Evolutionary conservation across 2,888 invertebrate species (phyloP).

Genomic region (Dendrolimus houi): DNA sequence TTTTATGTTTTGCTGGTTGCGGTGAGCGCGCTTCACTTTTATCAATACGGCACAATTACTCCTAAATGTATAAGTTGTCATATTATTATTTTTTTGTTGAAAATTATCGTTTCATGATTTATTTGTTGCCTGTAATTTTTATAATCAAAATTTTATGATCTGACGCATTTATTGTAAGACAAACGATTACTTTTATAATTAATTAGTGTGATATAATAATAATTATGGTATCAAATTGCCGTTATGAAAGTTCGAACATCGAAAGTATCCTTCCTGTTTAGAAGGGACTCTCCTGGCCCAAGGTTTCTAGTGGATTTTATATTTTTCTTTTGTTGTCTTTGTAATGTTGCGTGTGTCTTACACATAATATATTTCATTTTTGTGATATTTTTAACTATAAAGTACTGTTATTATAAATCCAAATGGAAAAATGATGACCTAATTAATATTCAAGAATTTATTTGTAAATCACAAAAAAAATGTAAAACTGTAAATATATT

Average conservation of each 20-base stretch:
- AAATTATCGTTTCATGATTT: slow-evolving; percentile 72
- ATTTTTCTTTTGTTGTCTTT: slow-evolving; percentile 76
- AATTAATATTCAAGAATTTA: slow-evolving; percentile 77
- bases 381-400: slow-evolving; percentile 78
- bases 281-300: slow-evolving; percentile 74
- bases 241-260: slow-evolving; percentile 74
- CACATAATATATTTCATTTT: slow-evolving; percentile 78
- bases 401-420: slow-evolving; percentile 77
- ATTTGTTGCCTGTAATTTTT: slow-evolving; percentile 74
- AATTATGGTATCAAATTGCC: slow-evolving; percentile 74
- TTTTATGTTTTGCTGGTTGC: slow-evolving; percentile 43
- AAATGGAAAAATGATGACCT: slow-evolving; percentile 75
- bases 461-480: slow-evolving; percentile 77
- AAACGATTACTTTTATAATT: slow-evolving; percentile 75
- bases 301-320: slow-evolving; percentile 76
- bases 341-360: slow-evolving; percentile 77
- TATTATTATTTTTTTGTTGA: slow-evolving; percentile 61
- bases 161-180: slow-evolving; percentile 78
- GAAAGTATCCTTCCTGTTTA: slow-evolving; percentile 78
- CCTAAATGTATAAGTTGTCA: slow-evolving; percentile 69
- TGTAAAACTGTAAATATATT: slow-evolving; percentile 77
- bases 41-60: slow-evolving; percentile 74
- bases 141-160: slow-evolving; percentile 75
- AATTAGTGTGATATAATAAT: slow-evolving; percentile 73
- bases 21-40: slow-evolving; percentile 62